Evolutionary conservation across 2,888 invertebrate species (phyloP).

Genomic region (Neocrepidodera transversa): DNA sequence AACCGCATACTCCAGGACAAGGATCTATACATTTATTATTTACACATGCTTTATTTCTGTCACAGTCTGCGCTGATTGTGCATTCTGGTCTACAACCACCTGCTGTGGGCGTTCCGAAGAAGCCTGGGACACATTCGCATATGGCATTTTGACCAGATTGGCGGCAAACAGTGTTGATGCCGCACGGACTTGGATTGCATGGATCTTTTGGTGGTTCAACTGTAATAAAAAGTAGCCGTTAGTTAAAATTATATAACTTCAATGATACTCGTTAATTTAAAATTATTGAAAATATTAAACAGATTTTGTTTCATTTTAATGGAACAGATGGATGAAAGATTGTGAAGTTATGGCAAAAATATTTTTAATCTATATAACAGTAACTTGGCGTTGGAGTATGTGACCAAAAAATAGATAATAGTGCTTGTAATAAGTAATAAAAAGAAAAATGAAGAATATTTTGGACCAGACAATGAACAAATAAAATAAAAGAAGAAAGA

Average conservation of each 20-base stretch:
- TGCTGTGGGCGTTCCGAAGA: slow-evolving; percentile 72
- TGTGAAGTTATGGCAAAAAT: too few relatives aligned
- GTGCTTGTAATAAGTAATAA: too few relatives aligned
- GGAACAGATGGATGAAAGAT: too few relatives aligned
- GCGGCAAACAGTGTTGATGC: slow-evolving; percentile 76
- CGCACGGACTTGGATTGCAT: slow-evolving; percentile 73
- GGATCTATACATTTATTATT: slow-evolving; percentile 83
- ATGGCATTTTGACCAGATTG: slow-evolving; percentile 65
- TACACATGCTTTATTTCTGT: slow-evolving; percentile 76
- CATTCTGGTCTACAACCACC: slow-evolving; percentile 84
- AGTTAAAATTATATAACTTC: slow-evolving; percentile 6
- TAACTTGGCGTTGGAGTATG: too few relatives aligned
- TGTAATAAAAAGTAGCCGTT: not conserved
- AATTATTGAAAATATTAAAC: too few relatives aligned
- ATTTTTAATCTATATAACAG: too few relatives aligned
- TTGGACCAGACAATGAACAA: too few relatives aligned
- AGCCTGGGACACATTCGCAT: slow-evolving; percentile 80
- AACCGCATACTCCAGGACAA: slow-evolving; percentile 81
- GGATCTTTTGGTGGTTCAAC: slow-evolving; percentile 57
- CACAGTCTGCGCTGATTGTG: slow-evolving; percentile 81
- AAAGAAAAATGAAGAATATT: too few relatives aligned
- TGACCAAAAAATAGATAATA: too few relatives aligned
- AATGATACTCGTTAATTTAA: too few relatives aligned
- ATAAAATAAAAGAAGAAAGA: too few relatives aligned
- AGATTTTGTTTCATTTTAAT: too few relatives aligned